Base-by-base conservation (phyloP, 2,113 vertebrate genomes). In the Pogonocichla stellata region DNA sequence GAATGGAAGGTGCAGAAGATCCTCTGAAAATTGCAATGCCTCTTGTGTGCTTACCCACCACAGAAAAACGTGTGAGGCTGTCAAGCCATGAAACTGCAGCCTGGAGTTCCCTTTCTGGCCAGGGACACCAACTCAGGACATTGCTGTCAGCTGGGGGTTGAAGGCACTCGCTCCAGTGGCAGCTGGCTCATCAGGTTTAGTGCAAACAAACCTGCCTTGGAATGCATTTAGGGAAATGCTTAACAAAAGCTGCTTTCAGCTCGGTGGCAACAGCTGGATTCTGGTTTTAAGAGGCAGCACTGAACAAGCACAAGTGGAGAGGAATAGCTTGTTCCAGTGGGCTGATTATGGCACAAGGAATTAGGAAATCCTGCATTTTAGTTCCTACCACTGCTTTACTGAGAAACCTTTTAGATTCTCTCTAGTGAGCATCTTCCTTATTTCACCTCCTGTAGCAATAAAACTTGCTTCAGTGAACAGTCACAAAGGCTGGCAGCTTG, bases 181-280 rank as follows among this genome's bases (percentile, higher is more conserved):
- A 95, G 79, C 75, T 93, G 91, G 67, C 56, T 86, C 82, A 70
- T 75, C 78, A 82, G 48, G 23, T 90, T 93, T 77, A 43, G 20
- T 78, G 70, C 67, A 81, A 86, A 60, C n/a, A 64, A 48, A 38
- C 28, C 19, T 45, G 36, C 84, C 81, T 89, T 54, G 69, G 73
- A 79, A 60, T 56, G 47, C 56, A 36, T 81, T 92, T 56, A 72
- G 69, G 70, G 86, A 89, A 85, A n/a, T 61, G 61, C 69, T 79
- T 57, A 24, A 65, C 48, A 79, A 86, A 74, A 92, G 70, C 70
- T 95, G 80, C 84, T 94, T 56, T 86, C 53, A 75, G 69, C 72
- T 93, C 43, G 19, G 56, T 64, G 67, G 58, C 79, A 94, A 48
- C 85, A 94, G 74, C 90, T 94, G 93, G 92, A 90, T 86, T 77